Evolutionary conservation across 2,797 vertebrate species (phyloP).

Genomic region (Argentina silus): DNA sequence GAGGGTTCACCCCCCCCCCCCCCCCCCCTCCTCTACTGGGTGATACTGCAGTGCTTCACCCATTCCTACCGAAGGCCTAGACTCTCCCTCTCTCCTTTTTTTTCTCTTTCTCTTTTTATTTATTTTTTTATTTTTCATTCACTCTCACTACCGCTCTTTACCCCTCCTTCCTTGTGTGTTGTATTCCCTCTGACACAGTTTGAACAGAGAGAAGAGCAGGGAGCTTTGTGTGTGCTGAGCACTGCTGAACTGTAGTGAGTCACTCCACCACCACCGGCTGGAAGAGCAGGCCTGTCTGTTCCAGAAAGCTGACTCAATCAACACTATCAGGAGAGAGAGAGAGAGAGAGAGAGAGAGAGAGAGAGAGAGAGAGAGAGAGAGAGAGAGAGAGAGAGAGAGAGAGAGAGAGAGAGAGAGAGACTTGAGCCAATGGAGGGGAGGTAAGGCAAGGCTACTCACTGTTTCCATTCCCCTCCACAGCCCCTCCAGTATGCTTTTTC

Average conservation of each 20-base stretch:
- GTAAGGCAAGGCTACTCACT: constrained; percentile 35
- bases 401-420: constrained; percentile 12
- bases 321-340: neutral
- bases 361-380: neutral
- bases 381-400: neutral
- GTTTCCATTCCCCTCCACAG: constrained; percentile 44
- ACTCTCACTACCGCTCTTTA: neutral
- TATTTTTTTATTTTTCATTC: neutral
- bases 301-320: neutral
- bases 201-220: constrained; percentile 16
- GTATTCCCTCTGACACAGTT: neutral
- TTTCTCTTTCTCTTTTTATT: constrained; percentile 2
- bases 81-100: constrained; percentile 13
- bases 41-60: constrained; percentile 62
- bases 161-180: neutral
- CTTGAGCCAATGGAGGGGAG: constrained; percentile 9
- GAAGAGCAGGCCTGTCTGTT: constrained; percentile 9
- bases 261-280: constrained; percentile 4
- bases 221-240: constrained; percentile 8
- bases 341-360: neutral
- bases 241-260: constrained; percentile 12
- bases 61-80: constrained; percentile 35
- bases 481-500: neutral
- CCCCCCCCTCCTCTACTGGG: constrained; percentile 29
- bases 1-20: constrained; percentile 43